Conservation (phyloP, 2,888 invertebrate species). For the Aplocera efformata region DNA sequence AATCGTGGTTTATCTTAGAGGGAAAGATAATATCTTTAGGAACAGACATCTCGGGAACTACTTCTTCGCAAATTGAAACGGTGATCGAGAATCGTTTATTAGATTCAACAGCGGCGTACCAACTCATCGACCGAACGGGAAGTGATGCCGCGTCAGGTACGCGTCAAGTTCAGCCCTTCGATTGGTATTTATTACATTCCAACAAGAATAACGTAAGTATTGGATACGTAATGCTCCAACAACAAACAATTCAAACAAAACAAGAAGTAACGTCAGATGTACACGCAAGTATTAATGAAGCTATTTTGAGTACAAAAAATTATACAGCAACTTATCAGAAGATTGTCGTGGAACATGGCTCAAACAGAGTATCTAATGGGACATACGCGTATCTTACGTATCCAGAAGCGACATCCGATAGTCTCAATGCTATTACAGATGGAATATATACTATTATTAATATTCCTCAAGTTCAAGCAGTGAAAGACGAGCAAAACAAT, state of each 20-base stretch:
- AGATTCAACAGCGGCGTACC: not conserved
- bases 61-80: not conserved
- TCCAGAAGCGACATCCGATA: not conserved
- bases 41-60: not conserved
- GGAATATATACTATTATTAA: not conserved
- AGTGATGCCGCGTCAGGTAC: no score
- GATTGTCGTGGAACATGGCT: not conserved
- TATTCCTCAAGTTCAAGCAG: not conserved
- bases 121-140: not conserved
- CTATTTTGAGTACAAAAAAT: not conserved
- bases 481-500: not conserved
- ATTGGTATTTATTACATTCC: not conserved
- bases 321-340: not conserved
- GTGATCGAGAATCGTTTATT: conserved; percentile 1
- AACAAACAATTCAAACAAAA: not conserved
- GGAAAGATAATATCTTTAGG: not conserved
- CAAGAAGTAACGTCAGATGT: not conserved
- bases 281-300: not conserved
- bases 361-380: not conserved
- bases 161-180: not conserved
- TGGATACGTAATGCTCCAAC: not conserved
- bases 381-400: not conserved
- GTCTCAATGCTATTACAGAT: not conserved
- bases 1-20: not conserved
- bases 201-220: not conserved